These are phyloP conservation scores for Agelaius tricolor DNA, from an alignment of 2,113 vertebrate species.

Conservation along the genomic window DNA sequence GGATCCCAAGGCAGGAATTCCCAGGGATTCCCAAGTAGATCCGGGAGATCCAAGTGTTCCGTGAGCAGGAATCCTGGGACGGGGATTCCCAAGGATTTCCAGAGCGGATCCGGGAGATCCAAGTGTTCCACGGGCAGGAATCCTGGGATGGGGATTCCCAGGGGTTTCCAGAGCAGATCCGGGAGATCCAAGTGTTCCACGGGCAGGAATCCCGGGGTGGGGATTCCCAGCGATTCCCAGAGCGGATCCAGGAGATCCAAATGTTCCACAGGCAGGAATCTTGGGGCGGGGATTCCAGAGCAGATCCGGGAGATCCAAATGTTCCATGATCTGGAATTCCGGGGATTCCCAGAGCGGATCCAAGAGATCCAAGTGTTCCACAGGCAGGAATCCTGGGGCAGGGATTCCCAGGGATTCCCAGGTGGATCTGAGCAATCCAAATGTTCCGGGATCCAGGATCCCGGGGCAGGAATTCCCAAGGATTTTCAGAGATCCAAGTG, in stretches of 20 bases:
- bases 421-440: no score
- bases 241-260: background rate
- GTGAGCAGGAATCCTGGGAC: no score
- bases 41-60: background rate
- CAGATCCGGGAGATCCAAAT: background rate
- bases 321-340: no score
- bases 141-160: no score
- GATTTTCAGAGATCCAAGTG: background rate
- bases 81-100: no score
- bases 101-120: background rate
- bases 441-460: no score
- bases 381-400: no score
- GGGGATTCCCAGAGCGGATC: background rate
- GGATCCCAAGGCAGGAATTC: background rate
- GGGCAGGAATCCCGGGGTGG: no score
- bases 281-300: rapidly evolving
- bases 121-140: no score
- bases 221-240: background rate
- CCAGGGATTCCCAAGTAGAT: background rate
- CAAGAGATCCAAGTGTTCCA: no score
- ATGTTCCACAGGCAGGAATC: background rate
- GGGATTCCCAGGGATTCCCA: background rate
- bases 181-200: no score
- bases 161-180: no score
- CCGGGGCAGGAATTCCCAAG: background rate